Evolutionary conservation across 2,113 vertebrate genomes (phyloP), one percentile per base, ranked within the genome.

Genomic region (Gobiocypris rarus): DNA sequence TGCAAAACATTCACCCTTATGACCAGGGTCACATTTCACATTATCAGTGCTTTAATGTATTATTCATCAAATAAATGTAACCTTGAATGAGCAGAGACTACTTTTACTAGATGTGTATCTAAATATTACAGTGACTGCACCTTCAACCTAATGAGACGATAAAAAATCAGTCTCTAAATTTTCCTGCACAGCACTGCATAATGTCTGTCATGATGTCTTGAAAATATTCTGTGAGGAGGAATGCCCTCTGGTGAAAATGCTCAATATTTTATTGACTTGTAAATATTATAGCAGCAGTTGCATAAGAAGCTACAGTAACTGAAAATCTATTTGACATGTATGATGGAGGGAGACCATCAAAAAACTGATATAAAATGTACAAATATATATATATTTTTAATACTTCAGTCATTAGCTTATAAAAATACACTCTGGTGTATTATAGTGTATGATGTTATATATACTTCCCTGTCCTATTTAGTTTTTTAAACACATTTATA

Each of bases 221-320:
- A 41, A 41, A 45, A 41, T 59, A 34, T 43, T 43, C n/a, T 8
- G 9, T 38, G 13, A 75, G 45, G 11, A 50, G 71, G 11, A 61
- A 24, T 41, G 34, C 5, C 34, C 31, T 78, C 31, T 24, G 34
- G 56, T 78, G 38, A 38, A 63, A 63, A 79, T 41, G 13, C 58
- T 77, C 4, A 28, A 79, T 79, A 31, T 63, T 79, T 45, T 7
- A 48, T 63, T 28, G 77, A 43, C 22, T 61, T 78, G 2, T 17
- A 43, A 59, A 61, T 79, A 15, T 22, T 75, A 41, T 76, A 24
- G 28, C 31, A 38, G 52, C 52, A 24, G 31, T 77, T 77, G 31
- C 54, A 59, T 77, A 77, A 77, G 31, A 54, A 58, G 38, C 75
- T 78, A 34, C 70, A 26, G 70, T 28, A 75, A 43, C 31, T 58